Base-by-base conservation (phyloP, 2,797 vertebrate species). In the Chaunax sp. region DNA sequence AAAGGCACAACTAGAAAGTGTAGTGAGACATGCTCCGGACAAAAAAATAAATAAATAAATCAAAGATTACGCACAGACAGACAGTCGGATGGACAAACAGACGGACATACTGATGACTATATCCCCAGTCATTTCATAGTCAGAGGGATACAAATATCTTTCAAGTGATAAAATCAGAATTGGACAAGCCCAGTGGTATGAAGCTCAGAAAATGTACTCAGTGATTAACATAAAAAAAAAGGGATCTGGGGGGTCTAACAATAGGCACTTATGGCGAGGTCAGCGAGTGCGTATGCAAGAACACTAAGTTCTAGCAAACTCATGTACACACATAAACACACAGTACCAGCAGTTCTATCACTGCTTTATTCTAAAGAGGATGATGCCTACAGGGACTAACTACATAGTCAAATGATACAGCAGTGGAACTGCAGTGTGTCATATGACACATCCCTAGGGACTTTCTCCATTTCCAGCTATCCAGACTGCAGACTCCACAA, bases 361-460 rank as follows among this genome's bases (percentile, higher is more conserved):
- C 33, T 20, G 61, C 70, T 90, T 83, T 87, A 86, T 89, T 90
- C 84, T 83, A 67, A 25, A 68, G 84, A 84, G 74, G 76, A 80
- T 58, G 66, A 86, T 38, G 82, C 85, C 90, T 81, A 69, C 57
- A 77, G 87, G 88, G 85, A 82, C 78, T 76, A 56, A 83, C 72
- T 80, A n/a, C 79, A 85, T 67, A 90, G 87, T 91, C 87, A 91
- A 83, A 88, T 85, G 90, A 90, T 86, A 82, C 78, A 85, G 77
- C 82, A 82, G 80, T 86, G 76, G 75, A 82, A 77, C 88, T 75
- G 84, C 77, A 81, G 87, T 69, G 80, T 80, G 82, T 91, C 89
- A 91, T 87, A 82, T 89, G 90, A 90, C 77, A 78, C 78, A 30
- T 79, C 86, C 81, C 83, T 49, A 58, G 81, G 86, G 86, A 89